phyloP scores from a whole-genome alignment of 2,113 vertebrate genomes.

The Eclectus roratus region DNA sequence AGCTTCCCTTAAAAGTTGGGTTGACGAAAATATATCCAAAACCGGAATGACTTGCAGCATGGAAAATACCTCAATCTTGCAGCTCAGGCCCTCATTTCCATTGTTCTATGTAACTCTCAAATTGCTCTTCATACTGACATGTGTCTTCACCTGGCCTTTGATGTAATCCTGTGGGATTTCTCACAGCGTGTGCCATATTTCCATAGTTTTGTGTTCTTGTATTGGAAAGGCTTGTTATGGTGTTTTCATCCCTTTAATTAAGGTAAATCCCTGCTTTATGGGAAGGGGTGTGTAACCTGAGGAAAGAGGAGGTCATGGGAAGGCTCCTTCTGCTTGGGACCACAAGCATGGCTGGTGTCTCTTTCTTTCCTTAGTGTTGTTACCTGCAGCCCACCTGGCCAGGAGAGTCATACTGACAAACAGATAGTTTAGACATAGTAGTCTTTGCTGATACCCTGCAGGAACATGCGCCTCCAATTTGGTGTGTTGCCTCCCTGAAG shows the following conservation, averaged over 20 bases:
- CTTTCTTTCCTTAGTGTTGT: neutral
- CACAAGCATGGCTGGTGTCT: neutral
- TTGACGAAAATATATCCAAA: neutral
- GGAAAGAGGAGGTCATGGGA: neutral
- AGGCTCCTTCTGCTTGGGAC: neutral
- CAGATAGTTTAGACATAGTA: neutral
- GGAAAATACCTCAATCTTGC: neutral
- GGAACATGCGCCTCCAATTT: neutral
- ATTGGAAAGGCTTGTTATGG: neutral
- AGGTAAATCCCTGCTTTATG: neutral
- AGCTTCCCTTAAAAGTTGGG: neutral
- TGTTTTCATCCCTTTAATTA: neutral
- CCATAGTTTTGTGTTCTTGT: neutral
- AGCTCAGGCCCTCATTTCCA: neutral
- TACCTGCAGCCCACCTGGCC: neutral
- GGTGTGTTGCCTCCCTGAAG: neutral
- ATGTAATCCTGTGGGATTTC: neutral
- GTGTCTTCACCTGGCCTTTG: constrained; percentile 1
- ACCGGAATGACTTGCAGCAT: neutral
- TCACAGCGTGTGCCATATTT: neutral
- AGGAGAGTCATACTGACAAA: neutral
- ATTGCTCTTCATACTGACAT: neutral
- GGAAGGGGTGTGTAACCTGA: neutral
- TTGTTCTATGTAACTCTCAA: neutral
- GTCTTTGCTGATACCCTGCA: neutral